A percentile compares a stretch with the other conserved stretches of the same genome.
These are phyloP conservation scores for Oophaga sylvatica DNA, from an alignment of 2,797 vertebrate genomes.

Conservation along the genomic window DNA sequence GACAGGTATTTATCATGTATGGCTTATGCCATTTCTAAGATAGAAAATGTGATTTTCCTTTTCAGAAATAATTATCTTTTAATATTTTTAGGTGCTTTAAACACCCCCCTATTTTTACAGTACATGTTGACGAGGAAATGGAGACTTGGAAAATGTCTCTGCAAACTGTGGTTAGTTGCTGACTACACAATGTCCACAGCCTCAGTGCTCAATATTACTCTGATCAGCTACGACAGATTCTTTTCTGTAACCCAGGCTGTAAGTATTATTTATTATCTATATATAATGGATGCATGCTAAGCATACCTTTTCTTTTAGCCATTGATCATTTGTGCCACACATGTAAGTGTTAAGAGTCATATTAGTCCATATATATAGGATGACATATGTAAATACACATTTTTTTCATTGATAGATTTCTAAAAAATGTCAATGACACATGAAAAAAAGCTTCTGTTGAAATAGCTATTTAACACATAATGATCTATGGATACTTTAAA, in stretches of 20 bases:
- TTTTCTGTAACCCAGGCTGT: conserved; percentile 2
- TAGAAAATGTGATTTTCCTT: not conserved
- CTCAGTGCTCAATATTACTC: not conserved
- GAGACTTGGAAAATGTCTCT: not conserved
- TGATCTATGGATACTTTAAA: too few relatives aligned
- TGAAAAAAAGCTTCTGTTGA: too few relatives aligned
- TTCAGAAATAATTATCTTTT: not conserved
- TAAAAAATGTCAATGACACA: too few relatives aligned
- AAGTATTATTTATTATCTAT: not conserved
- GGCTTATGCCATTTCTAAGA: not conserved
- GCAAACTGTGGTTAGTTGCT: not conserved
- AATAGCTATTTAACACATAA: too few relatives aligned
- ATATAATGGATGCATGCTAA: not conserved
- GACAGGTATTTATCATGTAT: too few relatives aligned
- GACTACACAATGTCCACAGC: not conserved
- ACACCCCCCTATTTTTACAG: not conserved
- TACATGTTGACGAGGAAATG: not conserved
- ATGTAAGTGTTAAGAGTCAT: too few relatives aligned
- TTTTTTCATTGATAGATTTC: too few relatives aligned
- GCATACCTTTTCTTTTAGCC: too few relatives aligned
- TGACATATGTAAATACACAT: too few relatives aligned
- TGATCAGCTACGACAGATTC: conserved; percentile 4
- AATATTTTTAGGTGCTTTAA: not conserved
- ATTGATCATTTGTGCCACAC: too few relatives aligned
- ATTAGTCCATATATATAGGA: too few relatives aligned